These are phyloP conservation scores for Ochropleura plecta DNA, from an alignment of 2,888 invertebrate species.

Conservation along the genomic window DNA sequence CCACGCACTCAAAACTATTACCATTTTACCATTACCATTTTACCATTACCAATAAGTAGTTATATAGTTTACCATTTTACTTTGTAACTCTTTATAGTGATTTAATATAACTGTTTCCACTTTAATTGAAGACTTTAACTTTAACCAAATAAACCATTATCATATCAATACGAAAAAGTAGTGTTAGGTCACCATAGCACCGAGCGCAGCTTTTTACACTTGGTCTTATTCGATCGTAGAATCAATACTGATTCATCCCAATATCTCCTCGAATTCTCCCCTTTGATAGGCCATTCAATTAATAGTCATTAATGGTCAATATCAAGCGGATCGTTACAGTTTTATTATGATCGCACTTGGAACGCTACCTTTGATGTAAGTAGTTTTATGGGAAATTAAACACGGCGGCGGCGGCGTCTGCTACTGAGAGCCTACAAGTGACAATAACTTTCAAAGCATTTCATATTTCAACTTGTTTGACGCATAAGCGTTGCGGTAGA, in stretches of 20 bases:
- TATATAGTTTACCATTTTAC: too few species aligned
- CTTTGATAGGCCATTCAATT: slow-evolving; percentile 8
- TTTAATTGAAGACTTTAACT: too few species aligned
- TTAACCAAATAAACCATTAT: too few species aligned
- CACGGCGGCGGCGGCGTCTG: neutral
- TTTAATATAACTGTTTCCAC: too few species aligned
- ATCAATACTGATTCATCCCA: neutral
- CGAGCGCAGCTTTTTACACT: too few species aligned
- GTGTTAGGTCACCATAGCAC: too few species aligned
- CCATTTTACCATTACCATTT: too few species aligned
- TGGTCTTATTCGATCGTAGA: neutral
- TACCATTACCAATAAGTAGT: too few species aligned
- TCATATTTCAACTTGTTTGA: neutral
- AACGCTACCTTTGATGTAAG: neutral
- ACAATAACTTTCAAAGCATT: neutral
- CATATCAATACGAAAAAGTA: too few species aligned
- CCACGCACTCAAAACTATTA: too few species aligned
- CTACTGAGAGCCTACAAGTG: neutral
- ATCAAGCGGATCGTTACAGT: neutral
- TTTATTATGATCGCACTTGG: neutral
- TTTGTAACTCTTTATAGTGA: too few species aligned
- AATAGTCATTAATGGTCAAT: slow-evolving; percentile 20
- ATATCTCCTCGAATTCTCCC: neutral
- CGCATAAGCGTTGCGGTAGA: neutral
- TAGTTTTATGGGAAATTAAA: neutral